Percentiles rank a stretch among this genome's conserved stretches.
These are phyloP conservation scores for Rhinolophus sinicus DNA, from an alignment of 2,113 vertebrate genomes.

Conservation along the genomic window DNA sequence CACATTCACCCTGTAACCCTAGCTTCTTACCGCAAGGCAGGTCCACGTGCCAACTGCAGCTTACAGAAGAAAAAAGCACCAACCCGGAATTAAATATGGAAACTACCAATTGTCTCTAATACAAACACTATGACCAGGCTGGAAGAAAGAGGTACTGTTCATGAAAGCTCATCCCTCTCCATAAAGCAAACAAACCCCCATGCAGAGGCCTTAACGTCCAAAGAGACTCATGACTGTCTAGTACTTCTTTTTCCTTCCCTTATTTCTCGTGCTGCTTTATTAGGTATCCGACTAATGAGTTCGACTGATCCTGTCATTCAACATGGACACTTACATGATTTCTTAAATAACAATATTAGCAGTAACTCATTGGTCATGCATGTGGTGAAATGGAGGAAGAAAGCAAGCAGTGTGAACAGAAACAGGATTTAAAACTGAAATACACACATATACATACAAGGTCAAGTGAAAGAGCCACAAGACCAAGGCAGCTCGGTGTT, in stretches of 20 bases:
- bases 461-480: background rate
- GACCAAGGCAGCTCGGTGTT: background rate
- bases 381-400: background rate
- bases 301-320: background rate
- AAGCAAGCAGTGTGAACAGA: background rate
- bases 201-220: background rate
- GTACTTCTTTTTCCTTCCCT: background rate
- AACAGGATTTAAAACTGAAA: background rate
- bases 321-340: background rate
- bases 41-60: background rate
- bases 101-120: background rate
- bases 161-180: background rate
- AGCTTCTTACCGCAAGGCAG: constrained; percentile 20
- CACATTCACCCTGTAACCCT: constrained; percentile 5
- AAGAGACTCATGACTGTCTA: background rate
- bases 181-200: background rate
- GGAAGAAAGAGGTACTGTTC: background rate
- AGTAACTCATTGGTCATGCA: background rate
- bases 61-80: background rate
- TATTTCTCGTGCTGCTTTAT: background rate
- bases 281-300: background rate
- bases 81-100: background rate
- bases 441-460: background rate
- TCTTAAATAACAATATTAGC: background rate
- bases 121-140: background rate